Percentiles rank a stretch among this genome's conserved stretches.
Conservation (phyloP, 2,888 invertebrate genomes). For the Leuctra nigra region DNA sequence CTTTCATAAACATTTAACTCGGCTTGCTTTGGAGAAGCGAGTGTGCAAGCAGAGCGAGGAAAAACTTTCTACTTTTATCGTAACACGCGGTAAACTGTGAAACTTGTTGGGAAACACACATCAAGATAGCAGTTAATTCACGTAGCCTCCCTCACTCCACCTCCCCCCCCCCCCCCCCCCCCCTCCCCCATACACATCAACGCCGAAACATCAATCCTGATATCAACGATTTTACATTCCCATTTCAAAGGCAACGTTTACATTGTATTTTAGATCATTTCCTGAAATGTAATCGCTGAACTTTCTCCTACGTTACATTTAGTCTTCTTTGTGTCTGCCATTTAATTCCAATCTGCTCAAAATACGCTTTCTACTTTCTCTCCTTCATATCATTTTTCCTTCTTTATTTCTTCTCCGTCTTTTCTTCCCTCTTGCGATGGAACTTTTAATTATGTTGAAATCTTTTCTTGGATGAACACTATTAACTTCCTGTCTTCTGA, state of each 20-base stretch:
- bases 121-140: slow-evolving; percentile 12
- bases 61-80: slow-evolving; percentile 16
- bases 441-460: slow-evolving; percentile 29
- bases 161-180: no score
- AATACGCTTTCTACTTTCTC: no score
- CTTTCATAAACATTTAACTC: slow-evolving; percentile 20
- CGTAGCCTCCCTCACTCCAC: not conserved
- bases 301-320: no score
- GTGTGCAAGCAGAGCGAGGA: no score
- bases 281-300: no score
- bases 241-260: no score
- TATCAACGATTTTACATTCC: no score
- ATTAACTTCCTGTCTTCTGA: slow-evolving; percentile 30
- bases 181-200: no score
- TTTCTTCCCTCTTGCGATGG: slow-evolving; percentile 16
- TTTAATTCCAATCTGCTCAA: slow-evolving; percentile 19
- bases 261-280: no score
- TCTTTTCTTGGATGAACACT: slow-evolving; percentile 26
- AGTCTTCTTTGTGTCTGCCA: no score
- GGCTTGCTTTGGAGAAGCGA: not conserved
- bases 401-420: slow-evolving; percentile 40
- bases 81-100: not conserved
- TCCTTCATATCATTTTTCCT: no score
- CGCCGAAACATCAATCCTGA: no score
- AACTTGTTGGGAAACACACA: slow-evolving; percentile 1